Evolutionary conservation across 2,113 vertebrate genomes (phyloP).

Genomic region (Coptodon rendalli): DNA sequence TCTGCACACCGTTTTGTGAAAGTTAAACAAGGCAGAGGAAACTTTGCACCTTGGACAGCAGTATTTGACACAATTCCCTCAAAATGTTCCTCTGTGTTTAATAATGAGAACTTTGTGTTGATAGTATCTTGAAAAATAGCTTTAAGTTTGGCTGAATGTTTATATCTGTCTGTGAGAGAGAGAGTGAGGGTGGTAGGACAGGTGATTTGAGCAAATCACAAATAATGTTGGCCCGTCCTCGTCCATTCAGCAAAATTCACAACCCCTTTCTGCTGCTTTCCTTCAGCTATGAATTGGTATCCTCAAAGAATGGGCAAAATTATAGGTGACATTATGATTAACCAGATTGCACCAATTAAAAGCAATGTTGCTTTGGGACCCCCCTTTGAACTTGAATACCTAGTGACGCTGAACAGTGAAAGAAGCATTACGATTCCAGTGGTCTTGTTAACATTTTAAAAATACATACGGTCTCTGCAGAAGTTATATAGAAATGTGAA

Average conservation of each 20-base stretch:
- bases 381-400: neutral
- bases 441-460: neutral
- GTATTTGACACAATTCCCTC: neutral
- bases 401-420: neutral
- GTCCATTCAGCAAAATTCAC: neutral
- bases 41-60: neutral
- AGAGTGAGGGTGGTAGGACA: neutral
- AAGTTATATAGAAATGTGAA: neutral
- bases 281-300: neutral
- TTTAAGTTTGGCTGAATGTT: neutral
- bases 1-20: neutral
- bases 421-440: neutral
- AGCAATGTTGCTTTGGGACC: constrained; percentile 9
- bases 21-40: constrained; percentile 1
- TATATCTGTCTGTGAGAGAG: neutral
- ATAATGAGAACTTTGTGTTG: neutral
- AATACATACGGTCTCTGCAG: neutral
- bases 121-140: neutral
- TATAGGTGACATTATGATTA: neutral
- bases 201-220: neutral
- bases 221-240: neutral
- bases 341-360: constrained; percentile 29
- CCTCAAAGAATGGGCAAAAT: neutral
- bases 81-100: neutral
- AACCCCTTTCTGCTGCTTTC: neutral